phyloP scores from a whole-genome alignment of 2,113 vertebrate species.

The Plecturocebus donacophilus region DNA sequence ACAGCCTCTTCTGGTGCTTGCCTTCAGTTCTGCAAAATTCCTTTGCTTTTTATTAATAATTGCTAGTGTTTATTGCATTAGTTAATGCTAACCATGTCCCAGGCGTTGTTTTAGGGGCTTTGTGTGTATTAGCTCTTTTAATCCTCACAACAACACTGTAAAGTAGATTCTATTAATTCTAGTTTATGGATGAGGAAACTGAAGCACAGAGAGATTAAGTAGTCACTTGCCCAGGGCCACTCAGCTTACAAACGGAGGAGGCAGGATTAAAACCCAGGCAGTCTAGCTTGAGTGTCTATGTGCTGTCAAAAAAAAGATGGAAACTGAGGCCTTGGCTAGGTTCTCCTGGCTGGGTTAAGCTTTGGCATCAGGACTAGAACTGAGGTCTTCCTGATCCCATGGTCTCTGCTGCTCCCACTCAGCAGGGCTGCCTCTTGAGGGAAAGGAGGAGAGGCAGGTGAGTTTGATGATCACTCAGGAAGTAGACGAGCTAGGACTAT shows the following conservation, averaged over 20 bases:
- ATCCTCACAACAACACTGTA: constrained; percentile 40
- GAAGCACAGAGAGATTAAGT: constrained; percentile 45
- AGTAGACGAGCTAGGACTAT: background rate
- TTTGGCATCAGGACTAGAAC: background rate
- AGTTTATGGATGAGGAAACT: constrained; percentile 38
- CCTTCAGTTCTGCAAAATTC: constrained; percentile 89
- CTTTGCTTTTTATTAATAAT: constrained; percentile 94
- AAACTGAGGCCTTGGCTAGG: background rate
- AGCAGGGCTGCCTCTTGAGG: background rate
- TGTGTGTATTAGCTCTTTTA: constrained; percentile 46
- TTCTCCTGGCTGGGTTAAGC: background rate
- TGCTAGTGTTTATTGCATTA: constrained; percentile 85
- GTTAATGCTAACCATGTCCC: background rate
- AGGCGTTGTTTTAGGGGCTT: constrained; percentile 40
- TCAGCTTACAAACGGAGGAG: background rate
- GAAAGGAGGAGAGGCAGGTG: background rate
- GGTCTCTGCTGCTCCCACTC: background rate
- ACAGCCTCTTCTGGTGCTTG: constrained; percentile 85
- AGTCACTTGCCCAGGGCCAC: background rate
- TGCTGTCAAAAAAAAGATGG: background rate
- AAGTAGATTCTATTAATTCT: constrained; percentile 59
- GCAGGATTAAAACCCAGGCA: background rate
- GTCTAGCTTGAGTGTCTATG: background rate
- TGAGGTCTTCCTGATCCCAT: background rate
- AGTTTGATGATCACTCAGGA: background rate